A percentile compares a stretch with the other conserved stretches of the same genome.
These are phyloP conservation scores for Lophotis ruficrista DNA, from an alignment of 2,113 vertebrate genomes.

Conservation along the genomic window DNA sequence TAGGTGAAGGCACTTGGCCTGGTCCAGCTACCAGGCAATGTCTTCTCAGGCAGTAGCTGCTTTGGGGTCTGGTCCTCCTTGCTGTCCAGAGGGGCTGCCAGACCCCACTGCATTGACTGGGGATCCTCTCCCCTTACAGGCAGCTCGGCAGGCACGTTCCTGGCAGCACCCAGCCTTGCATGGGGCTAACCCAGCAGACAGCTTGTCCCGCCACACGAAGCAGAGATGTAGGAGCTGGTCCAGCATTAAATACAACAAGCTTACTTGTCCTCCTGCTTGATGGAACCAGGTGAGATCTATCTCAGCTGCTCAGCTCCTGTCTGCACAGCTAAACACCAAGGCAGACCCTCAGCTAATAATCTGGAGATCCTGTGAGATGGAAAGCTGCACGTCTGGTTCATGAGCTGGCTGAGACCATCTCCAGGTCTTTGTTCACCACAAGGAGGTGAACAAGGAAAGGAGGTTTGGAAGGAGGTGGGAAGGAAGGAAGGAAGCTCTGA, in stretches of 20 bases:
- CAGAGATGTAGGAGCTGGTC: not conserved
- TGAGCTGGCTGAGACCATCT: not conserved
- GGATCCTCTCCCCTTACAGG: not conserved
- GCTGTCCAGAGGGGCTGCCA: not conserved
- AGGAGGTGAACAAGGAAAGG: no score
- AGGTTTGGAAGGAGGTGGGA: not conserved
- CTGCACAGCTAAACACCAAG: not conserved
- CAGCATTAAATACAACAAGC: not conserved
- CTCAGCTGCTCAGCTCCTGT: not conserved
- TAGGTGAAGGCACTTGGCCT: not conserved
- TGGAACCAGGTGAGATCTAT: not conserved
- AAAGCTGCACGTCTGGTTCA: not conserved
- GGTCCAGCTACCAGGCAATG: not conserved
- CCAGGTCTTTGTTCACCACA: not conserved
- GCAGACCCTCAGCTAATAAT: not conserved
- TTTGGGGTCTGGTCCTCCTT: not conserved
- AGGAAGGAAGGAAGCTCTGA: not conserved
- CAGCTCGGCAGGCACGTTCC: not conserved
- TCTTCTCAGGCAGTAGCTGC: not conserved
- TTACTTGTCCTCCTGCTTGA: not conserved
- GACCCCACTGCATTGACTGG: rapidly evolving
- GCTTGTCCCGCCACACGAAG: not conserved
- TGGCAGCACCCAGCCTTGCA: not conserved
- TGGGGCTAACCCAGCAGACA: not conserved
- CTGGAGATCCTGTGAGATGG: not conserved